phyloP scores from a whole-genome alignment of 2,797 vertebrate species.

The Nannoperca obscura region DNA sequence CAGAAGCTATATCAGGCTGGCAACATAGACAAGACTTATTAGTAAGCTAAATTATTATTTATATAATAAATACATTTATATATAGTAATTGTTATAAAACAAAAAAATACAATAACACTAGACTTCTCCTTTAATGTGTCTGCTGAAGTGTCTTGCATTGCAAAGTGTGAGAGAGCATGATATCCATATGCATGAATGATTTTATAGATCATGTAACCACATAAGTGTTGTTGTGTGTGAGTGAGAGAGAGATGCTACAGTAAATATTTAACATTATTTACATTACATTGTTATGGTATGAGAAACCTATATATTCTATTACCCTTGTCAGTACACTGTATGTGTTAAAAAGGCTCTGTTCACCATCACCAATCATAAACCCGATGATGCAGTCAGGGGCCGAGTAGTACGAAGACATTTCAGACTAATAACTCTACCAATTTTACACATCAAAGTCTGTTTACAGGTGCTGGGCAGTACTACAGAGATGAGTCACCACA shows the following conservation, averaged over 20 bases:
- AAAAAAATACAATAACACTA: conserved; percentile 8
- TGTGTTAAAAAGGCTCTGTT: neutral
- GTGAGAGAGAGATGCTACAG: neutral
- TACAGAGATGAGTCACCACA: too few relatives aligned
- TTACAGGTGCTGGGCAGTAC: neutral
- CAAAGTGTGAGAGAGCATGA: conserved; percentile 18
- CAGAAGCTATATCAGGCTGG: conserved; percentile 1
- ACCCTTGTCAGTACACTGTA: conserved; percentile 14
- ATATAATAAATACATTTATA: too few relatives aligned
- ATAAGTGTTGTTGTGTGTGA: neutral
- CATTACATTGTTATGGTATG: conserved; percentile 9
- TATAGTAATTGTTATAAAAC: neutral
- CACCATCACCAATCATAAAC: neutral
- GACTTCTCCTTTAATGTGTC: conserved; percentile 26
- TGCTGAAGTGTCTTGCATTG: conserved; percentile 16
- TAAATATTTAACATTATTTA: conserved; percentile 30
- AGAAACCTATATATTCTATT: conserved; percentile 8
- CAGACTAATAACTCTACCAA: neutral
- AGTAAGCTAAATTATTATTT: neutral
- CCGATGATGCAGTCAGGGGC: neutral
- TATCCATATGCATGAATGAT: conserved; percentile 32
- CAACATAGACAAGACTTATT: neutral
- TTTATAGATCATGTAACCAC: conserved; percentile 26
- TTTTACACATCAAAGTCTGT: neutral
- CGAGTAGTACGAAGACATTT: neutral